These are phyloP conservation scores for Carollia perspicillata DNA, from an alignment of 2,113 vertebrate genomes.

Conservation along the genomic window DNA sequence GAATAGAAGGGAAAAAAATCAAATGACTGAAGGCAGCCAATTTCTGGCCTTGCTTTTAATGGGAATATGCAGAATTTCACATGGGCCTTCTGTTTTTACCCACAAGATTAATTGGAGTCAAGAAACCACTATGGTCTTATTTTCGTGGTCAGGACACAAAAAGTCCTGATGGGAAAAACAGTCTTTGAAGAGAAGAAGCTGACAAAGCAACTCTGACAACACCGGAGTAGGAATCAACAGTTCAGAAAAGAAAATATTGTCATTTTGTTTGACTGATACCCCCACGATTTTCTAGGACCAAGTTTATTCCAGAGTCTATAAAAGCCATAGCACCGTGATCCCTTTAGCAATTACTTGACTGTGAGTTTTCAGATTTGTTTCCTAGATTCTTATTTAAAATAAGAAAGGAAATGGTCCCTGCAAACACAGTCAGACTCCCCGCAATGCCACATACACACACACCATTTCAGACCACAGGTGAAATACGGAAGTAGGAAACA, in stretches of 20 bases:
- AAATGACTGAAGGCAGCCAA: neutral
- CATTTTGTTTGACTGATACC: neutral
- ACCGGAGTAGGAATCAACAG: neutral
- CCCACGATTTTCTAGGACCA: neutral
- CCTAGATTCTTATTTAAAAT: neutral
- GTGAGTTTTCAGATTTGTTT: neutral
- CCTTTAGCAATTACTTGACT: neutral
- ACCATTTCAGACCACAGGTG: neutral
- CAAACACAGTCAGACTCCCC: neutral
- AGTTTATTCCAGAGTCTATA: neutral
- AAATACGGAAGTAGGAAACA: neutral
- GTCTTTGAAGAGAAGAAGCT: neutral
- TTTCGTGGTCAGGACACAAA: neutral
- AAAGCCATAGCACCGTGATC: neutral
- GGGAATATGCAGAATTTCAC: neutral
- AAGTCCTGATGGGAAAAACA: neutral
- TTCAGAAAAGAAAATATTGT: neutral
- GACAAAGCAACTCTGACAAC: neutral
- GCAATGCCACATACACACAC: neutral
- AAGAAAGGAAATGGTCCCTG: neutral
- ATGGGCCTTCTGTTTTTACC: neutral
- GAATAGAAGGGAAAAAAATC: neutral
- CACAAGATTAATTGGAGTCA: neutral
- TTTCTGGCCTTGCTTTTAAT: neutral
- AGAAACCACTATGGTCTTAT: neutral